A percentile compares a stretch with the other conserved stretches of the same genome.
Conservation (phyloP, 2,797 vertebrate species). For the Gymnocypris eckloni region DNA sequence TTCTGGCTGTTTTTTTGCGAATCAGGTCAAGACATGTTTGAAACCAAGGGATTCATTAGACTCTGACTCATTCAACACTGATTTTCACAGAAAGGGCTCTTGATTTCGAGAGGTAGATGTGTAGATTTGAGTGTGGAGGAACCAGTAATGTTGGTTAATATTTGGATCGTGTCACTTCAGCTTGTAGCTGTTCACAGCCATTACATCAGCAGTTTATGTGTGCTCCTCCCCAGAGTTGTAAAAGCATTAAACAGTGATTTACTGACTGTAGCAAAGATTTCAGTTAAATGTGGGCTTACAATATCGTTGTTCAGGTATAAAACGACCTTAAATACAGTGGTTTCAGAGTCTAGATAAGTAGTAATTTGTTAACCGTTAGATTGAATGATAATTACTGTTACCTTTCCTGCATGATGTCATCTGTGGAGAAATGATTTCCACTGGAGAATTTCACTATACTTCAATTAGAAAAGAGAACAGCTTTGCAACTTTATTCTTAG, state of each 20-base stretch:
- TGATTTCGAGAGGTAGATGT: not conserved
- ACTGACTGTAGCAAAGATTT: not conserved
- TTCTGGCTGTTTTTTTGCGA: slow-evolving; percentile 9
- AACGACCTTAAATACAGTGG: not conserved
- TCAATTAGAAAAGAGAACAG: not conserved
- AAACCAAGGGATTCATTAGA: slow-evolving; percentile 30
- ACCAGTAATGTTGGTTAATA: not conserved
- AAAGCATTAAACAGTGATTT: not conserved
- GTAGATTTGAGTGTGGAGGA: not conserved
- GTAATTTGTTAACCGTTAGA: not conserved
- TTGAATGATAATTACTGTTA: not conserved
- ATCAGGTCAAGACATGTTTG: slow-evolving; percentile 37
- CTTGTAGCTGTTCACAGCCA: not conserved
- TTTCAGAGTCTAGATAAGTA: not conserved
- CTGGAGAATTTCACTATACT: not conserved
- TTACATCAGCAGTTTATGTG: not conserved
- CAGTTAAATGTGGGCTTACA: not conserved
- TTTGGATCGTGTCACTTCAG: not conserved
- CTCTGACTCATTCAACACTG: not conserved
- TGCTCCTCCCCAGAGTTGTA: not conserved
- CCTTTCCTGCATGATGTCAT: not conserved
- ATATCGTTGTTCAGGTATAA: not conserved
- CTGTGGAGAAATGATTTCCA: not conserved
- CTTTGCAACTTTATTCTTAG: not conserved
- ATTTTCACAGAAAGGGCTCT: not conserved